Conservation (phyloP, 2,888 invertebrate species). For the Zeuzera pyrina region DNA sequence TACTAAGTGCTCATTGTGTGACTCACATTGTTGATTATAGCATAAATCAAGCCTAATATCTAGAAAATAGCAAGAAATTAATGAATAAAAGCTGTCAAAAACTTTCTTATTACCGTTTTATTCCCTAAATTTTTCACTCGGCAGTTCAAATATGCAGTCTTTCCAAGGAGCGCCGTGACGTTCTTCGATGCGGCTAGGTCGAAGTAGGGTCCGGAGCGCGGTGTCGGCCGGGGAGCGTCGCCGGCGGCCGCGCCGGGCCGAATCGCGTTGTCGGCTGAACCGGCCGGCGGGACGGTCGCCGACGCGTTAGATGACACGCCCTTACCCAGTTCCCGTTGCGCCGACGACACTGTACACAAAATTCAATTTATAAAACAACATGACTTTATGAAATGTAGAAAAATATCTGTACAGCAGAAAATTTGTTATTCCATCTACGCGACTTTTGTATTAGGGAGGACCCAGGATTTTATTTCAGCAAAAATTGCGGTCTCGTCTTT, state of each 20-base stretch:
- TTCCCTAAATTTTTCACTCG: constrained; percentile 92
- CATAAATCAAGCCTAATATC: no score
- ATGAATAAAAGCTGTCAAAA: no score
- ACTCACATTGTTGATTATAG: no score
- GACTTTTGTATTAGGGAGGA: no score
- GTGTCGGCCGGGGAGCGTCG: constrained; percentile 57
- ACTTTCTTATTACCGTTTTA: constrained; percentile 92
- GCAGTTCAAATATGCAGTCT: constrained; percentile 92
- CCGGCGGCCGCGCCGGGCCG: constrained; percentile 40
- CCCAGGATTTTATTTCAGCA: no score
- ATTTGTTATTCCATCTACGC: not conserved
- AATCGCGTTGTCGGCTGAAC: constrained; percentile 71
- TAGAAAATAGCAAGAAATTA: no score
- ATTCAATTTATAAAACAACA: not conserved
- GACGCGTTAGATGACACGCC: constrained; percentile 45
- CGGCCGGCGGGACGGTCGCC: constrained; percentile 63
- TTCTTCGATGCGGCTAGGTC: constrained; percentile 82
- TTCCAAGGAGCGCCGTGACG: constrained; percentile 87
- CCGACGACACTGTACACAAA: constrained; percentile 53
- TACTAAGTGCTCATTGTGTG: no score
- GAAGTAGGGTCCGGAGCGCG: constrained; percentile 81
- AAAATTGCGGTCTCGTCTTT: no score
- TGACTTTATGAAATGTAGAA: not conserved
- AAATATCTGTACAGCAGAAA: not conserved
- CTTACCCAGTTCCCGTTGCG: constrained; percentile 63